phyloP scores from a whole-genome alignment of 2,113 vertebrate genomes.

The Synodontis membranacea region DNA sequence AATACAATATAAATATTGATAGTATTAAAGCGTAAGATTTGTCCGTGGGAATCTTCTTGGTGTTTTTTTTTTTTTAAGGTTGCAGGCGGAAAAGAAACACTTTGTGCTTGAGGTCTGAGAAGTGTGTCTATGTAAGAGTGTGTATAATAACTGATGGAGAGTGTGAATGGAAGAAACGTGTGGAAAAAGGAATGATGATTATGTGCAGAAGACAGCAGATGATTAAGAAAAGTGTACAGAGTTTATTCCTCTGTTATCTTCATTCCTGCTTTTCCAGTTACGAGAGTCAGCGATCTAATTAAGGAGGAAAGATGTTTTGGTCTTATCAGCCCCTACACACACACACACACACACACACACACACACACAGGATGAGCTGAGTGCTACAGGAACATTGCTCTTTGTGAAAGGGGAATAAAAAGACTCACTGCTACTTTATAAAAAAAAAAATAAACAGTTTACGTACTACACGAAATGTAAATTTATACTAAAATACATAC shows the following conservation, averaged over 20 bases:
- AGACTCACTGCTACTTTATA: background rate
- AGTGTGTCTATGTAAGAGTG: background rate
- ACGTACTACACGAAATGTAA: background rate
- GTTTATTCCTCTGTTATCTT: slow-evolving; percentile 26
- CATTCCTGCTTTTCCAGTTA: background rate
- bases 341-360: slow-evolving; percentile 14
- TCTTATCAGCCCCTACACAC: slow-evolving; percentile 30
- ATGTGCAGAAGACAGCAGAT: slow-evolving; percentile 5
- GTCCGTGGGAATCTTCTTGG: background rate
- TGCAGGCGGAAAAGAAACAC: background rate
- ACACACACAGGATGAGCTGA: slow-evolving; percentile 11
- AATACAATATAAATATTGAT: background rate
- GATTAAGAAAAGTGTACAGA: slow-evolving; percentile 10
- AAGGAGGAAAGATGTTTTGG: slow-evolving; percentile 23
- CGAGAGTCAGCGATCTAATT: slow-evolving; percentile 28
- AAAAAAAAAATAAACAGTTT: too few relatives aligned
- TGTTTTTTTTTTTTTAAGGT: background rate
- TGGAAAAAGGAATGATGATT: slow-evolving; percentile 40
- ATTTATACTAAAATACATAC: too few relatives aligned
- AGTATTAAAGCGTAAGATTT: background rate
- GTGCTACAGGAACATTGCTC: background rate
- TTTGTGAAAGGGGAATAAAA: background rate
- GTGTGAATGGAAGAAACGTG: slow-evolving; percentile 56
- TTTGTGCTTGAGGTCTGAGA: background rate
- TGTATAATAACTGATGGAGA: slow-evolving; percentile 25